Percentiles rank a stretch among this genome's conserved stretches.
These are phyloP conservation scores for Nylanderia fulva DNA, from an alignment of 1,140 invertebrate genomes.

Conservation along the genomic window DNA sequence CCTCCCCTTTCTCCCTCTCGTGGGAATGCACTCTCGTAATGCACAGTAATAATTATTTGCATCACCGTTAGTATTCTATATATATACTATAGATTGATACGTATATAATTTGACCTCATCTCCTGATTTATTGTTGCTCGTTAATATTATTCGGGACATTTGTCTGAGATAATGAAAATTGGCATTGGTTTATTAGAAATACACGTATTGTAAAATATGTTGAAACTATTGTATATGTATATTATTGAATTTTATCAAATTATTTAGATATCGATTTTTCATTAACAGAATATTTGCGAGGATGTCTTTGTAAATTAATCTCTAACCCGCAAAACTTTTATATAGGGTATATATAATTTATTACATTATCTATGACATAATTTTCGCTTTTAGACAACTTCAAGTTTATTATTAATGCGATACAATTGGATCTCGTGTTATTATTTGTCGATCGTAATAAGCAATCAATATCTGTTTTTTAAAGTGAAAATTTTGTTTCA, in stretches of 20 bases:
- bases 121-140: background rate
- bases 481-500: background rate
- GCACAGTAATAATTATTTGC: slow-evolving; percentile 25
- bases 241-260: no score
- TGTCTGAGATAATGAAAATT: background rate
- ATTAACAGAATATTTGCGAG: no score
- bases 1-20: no score
- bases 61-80: background rate
- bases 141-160: background rate
- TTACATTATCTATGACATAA: no score
- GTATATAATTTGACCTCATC: background rate
- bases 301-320: background rate
- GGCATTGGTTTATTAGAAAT: background rate
- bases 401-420: background rate
- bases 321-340: no score
- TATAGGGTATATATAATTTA: no score
- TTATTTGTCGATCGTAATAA: background rate
- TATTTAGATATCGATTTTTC: no score
- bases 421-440: background rate
- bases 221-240: no score
- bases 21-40: slow-evolving; percentile 20
- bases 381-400: background rate
- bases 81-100: background rate
- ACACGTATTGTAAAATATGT: no score
- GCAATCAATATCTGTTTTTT: background rate